Percentiles rank a stretch among this genome's conserved stretches.
These are phyloP conservation scores for Phylloscopus trochiloides DNA, from an alignment of 2,113 vertebrate species.

Conservation along the genomic window DNA sequence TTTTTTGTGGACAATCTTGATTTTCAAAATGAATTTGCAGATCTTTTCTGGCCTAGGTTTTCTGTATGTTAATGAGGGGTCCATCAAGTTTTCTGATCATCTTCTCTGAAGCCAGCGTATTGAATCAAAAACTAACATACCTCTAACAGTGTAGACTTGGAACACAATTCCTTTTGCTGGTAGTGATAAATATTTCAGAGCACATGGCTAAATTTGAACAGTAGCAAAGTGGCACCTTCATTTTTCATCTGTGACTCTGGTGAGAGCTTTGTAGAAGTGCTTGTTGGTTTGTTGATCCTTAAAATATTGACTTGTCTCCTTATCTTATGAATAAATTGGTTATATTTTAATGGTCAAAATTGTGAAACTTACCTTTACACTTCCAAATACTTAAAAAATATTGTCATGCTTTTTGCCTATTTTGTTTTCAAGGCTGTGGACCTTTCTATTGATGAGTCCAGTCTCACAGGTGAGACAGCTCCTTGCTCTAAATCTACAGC, in stretches of 20 bases:
- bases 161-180: not conserved
- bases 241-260: not conserved
- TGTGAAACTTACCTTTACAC: not conserved
- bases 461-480: conserved; percentile 92
- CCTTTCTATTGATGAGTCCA: conserved; percentile 93
- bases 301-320: not conserved
- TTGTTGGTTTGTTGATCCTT: not conserved
- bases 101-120: not conserved
- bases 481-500: conserved; percentile 87
- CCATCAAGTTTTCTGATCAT: not conserved
- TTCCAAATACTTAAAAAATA: not conserved
- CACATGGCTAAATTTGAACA: not conserved
- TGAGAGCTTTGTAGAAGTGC: not conserved
- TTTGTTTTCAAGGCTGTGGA: conserved; percentile 80
- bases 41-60: not conserved
- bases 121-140: not conserved
- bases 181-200: not conserved
- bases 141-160: not conserved
- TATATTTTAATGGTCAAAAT: not conserved
- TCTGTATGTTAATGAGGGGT: not conserved
- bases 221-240: not conserved
- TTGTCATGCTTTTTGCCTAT: not conserved
- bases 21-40: not conserved
- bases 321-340: not conserved
- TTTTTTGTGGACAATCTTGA: not conserved